Conservation (phyloP, 2,797 vertebrate genomes). For the Clarias platycephalus region DNA sequence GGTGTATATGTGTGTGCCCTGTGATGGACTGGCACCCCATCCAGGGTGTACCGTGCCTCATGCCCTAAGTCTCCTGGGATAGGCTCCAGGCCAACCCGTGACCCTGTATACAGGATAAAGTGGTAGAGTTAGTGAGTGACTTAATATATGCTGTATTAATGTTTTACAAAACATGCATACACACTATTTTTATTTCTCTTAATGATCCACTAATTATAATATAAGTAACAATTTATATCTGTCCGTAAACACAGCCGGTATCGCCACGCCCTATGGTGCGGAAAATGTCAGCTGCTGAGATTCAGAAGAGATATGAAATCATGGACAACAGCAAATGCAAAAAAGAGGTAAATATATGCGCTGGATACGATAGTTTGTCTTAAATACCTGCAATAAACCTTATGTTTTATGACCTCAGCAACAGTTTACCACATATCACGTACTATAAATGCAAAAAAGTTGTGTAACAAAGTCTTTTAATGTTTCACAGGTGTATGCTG, state of each 20-base stretch:
- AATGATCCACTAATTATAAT: not conserved
- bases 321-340: constrained; percentile 39
- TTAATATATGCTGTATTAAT: no score
- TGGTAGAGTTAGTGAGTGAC: no score
- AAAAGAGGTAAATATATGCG: constrained; percentile 59
- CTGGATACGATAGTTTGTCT: not conserved
- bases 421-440: not conserved
- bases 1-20: no score
- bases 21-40: no score
- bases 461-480: not conserved
- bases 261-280: constrained; percentile 25
- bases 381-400: not conserved
- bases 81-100: no score
- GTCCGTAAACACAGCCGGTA: constrained; percentile 52
- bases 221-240: constrained; percentile 15
- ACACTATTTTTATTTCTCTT: not conserved
- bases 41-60: no score
- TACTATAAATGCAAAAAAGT: not conserved
- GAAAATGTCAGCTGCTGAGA: constrained; percentile 43
- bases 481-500: constrained; percentile 74
- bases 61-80: no score
- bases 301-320: constrained; percentile 59
- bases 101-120: no score
- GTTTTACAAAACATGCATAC: not conserved
- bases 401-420: not conserved